These are phyloP conservation scores for Bos indicus DNA, from an alignment of 2,113 vertebrate genomes.

Conservation along the genomic window DNA sequence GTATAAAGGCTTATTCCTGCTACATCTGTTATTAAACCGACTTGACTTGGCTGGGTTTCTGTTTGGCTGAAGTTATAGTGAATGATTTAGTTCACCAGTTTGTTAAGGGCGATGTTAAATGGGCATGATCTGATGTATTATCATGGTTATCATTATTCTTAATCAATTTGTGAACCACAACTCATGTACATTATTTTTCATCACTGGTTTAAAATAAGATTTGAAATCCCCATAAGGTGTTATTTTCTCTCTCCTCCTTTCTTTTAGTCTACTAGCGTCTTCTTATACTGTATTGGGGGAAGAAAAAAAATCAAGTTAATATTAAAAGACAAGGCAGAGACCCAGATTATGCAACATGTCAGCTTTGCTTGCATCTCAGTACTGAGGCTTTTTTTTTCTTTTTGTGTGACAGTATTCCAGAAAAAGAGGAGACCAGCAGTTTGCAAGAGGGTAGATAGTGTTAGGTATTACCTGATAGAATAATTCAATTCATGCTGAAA, in stretches of 20 bases:
- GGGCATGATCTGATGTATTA: not conserved
- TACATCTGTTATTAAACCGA: not conserved
- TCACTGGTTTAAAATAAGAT: slow-evolving; percentile 29
- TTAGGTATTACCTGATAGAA: not conserved
- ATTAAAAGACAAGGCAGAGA: slow-evolving; percentile 59
- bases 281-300: slow-evolving; percentile 51
- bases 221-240: slow-evolving; percentile 48
- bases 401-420: slow-evolving; percentile 56
- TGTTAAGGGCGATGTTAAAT: not conserved
- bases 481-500: not conserved
- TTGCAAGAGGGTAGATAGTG: not conserved
- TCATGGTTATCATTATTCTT: not conserved
- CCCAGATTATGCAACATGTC: slow-evolving; percentile 67
- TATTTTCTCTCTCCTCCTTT: slow-evolving; percentile 16
- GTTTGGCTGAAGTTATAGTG: not conserved
- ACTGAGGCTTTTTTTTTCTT: slow-evolving; percentile 20
- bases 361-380: slow-evolving; percentile 57
- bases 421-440: not conserved
- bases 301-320: slow-evolving; percentile 61
- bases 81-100: not conserved
- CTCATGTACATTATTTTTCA: not conserved
- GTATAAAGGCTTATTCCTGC: not conserved
- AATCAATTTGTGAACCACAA: not conserved
- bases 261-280: slow-evolving; percentile 51
- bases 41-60: slow-evolving; percentile 1